Percentiles rank a stretch among this genome's conserved stretches.
These are phyloP conservation scores for Metalampra italica DNA, from an alignment of 2,888 invertebrate genomes.

Conservation along the genomic window DNA sequence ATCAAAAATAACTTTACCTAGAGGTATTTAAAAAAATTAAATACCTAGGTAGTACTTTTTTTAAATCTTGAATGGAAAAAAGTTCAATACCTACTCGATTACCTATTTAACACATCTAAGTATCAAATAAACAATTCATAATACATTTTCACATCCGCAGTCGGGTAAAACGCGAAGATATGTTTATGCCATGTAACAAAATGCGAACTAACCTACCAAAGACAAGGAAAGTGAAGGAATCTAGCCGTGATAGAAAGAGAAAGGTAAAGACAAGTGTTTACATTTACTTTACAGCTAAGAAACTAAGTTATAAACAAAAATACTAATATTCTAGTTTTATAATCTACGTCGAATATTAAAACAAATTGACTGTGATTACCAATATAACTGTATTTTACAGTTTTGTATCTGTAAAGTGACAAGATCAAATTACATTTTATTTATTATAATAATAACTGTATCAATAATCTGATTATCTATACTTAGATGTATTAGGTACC, in stretches of 20 bases:
- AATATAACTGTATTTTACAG: background rate
- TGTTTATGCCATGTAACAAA: slow-evolving; percentile 1
- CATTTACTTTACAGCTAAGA: slow-evolving; percentile 13
- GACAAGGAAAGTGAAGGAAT: slow-evolving; percentile 22
- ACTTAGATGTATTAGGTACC: no score
- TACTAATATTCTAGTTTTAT: background rate
- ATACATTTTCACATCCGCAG: background rate
- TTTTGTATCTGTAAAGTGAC: background rate
- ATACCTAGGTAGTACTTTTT: no score
- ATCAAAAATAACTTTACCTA: no score
- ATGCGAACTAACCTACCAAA: slow-evolving; percentile 19
- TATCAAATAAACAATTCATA: background rate
- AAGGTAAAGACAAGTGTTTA: slow-evolving; percentile 14
- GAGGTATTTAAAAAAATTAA: no score
- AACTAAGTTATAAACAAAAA: slow-evolving; percentile 1
- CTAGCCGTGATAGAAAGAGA: slow-evolving; percentile 31
- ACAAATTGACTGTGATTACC: background rate
- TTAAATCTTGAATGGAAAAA: no score
- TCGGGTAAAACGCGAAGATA: background rate
- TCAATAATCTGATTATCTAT: background rate
- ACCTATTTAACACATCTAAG: no score
- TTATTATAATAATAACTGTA: background rate
- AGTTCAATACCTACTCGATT: no score
- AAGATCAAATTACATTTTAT: background rate
- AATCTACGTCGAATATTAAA: background rate